Percentiles rank a stretch among this genome's conserved stretches.
Evolutionary conservation across 2,797 vertebrate genomes (phyloP).

Genomic region (Smutsia temminckii): DNA sequence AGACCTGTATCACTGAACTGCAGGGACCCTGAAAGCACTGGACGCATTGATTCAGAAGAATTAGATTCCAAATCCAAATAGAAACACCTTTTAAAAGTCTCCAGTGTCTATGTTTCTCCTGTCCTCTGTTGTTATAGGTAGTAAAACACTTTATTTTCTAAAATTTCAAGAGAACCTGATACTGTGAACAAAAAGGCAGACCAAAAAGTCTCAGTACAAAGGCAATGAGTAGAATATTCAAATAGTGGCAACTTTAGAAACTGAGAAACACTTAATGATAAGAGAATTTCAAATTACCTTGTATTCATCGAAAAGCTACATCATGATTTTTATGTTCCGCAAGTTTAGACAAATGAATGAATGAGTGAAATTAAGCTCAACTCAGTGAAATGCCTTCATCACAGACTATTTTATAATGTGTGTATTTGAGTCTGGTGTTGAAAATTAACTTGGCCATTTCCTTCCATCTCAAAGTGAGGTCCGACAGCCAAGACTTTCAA

Average conservation of each 20-base stretch:
- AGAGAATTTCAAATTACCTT: not conserved
- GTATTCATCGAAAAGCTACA: not conserved
- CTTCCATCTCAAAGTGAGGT: not conserved
- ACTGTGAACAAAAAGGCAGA: not conserved
- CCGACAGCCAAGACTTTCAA: not conserved
- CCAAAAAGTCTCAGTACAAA: not conserved
- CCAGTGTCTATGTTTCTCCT: not conserved
- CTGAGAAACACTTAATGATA: not conserved
- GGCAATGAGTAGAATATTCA: not conserved
- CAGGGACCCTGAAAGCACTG: not conserved
- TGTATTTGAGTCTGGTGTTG: not conserved
- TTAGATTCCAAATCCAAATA: not conserved
- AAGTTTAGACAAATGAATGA: not conserved
- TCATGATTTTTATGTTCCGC: not conserved
- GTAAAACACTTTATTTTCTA: not conserved
- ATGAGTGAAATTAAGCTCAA: not conserved
- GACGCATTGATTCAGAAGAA: not conserved
- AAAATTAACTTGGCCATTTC: not conserved
- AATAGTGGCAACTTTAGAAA: not conserved
- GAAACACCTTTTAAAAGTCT: not conserved
- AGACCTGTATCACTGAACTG: not conserved
- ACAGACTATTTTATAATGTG: not conserved
- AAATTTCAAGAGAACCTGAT: not conserved
- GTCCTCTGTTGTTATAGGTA: not conserved
- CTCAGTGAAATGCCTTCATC: not conserved